Base-by-base conservation (phyloP, 2,113 vertebrate genomes). In the Cyprinodon variegatus region DNA sequence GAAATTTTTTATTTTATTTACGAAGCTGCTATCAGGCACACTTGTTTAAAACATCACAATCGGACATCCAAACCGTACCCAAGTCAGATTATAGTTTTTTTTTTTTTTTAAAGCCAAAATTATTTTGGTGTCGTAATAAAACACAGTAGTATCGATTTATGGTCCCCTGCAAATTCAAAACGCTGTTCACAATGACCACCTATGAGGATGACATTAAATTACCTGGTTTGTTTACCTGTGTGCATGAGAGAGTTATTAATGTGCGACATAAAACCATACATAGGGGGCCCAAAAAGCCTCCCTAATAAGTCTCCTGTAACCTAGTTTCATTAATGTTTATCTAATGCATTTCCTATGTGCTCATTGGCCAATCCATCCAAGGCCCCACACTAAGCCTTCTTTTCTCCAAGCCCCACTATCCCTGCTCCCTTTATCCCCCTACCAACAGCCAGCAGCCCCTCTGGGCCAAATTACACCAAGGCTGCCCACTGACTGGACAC, bases 271-370 rank as follows among this genome's bases (percentile, higher is more conserved):
- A 91, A 83, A 88, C 79, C 89, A 85, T 72, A 82, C 88, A 88
- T 87, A 83, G 87, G 83, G 87, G 83, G 90, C 90, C 77, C 88
- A 91, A 90, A 93, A 92, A 91, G 86, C 88, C 82, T 83, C 82
- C 89, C 83, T 92, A 93, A 95, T 94, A 94, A 93, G 94, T 95
- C 93, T 93, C 89, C 82, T 88, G 88, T 92, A 94, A 95, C 93
- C 93, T 86, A 95, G 86, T 94, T 95, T 88, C 91, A 94, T 93
- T 93, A 92, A 94, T 94, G 93, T 94, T 94, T 94, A 93, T 93
- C 93, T 94, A 94, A 95, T 94, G 91, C 87, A 89, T 90, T 89
- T 90, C 74, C 87, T 91, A 81, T 90, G 88, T 89, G 90, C 90
- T 90, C 68, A 75, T 77, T 90, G 90, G 89, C 88, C 82, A 81